Evolutionary conservation across 1,140 invertebrate genomes (phyloP).

Genomic region (Nixonia krombeini): DNA sequence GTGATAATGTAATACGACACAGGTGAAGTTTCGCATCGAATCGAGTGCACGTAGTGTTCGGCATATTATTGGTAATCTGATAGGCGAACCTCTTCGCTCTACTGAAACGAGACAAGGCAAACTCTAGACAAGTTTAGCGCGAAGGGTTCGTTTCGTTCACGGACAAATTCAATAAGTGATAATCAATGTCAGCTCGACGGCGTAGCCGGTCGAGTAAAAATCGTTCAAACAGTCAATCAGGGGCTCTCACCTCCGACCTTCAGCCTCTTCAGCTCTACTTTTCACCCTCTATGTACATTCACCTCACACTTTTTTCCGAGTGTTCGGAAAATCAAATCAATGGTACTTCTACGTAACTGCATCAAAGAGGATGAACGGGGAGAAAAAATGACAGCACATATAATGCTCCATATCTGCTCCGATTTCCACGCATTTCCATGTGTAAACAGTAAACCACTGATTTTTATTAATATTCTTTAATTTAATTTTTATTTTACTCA

Average conservation of each 20-base stretch:
- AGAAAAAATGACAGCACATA: too few relatives aligned
- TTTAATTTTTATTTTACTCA: too few relatives aligned
- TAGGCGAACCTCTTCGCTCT: conserved; percentile 20
- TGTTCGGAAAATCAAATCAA: conserved; percentile 42
- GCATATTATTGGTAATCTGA: conserved; percentile 37
- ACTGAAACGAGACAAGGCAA: conserved; percentile 44
- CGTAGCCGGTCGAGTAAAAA: conserved; percentile 63
- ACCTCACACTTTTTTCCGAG: conserved; percentile 46
- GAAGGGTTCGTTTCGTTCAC: conserved; percentile 43
- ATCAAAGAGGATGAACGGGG: neutral
- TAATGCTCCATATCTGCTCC: too few relatives aligned
- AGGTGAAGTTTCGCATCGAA: too few relatives aligned
- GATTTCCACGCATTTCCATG: too few relatives aligned
- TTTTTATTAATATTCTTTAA: too few relatives aligned
- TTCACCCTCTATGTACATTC: conserved; percentile 46
- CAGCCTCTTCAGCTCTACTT: conserved; percentile 21
- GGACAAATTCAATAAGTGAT: conserved; percentile 69
- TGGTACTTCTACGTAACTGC: conserved; percentile 24
- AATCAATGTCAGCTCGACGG: conserved; percentile 66
- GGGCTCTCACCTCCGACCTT: conserved; percentile 56
- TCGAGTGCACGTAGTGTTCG: too few relatives aligned
- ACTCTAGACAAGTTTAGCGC: conserved; percentile 51
- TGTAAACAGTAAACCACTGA: too few relatives aligned
- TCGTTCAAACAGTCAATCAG: conserved; percentile 72
- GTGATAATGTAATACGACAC: too few relatives aligned